Evolutionary conservation across 2,888 invertebrate genomes (phyloP), one percentile per base, ranked within the genome.

Genomic region (Saturnia japonica): DNA sequence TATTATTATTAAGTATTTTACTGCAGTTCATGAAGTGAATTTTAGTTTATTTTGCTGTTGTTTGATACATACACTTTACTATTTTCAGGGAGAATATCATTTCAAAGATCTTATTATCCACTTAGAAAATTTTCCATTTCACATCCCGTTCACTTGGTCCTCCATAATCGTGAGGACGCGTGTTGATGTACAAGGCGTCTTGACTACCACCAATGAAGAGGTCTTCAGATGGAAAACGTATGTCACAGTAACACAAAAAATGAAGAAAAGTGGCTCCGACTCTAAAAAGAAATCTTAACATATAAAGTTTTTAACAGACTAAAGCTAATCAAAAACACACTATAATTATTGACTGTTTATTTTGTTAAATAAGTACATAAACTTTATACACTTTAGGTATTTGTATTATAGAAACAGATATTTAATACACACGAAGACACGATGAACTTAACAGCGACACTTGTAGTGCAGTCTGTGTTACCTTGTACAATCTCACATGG

Each of bases 91-190:
- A 0, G 71, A 76, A 72, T 78, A 79, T 51, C 76, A 76, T 57
- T 77, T 74, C 25, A 74, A 74, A 57, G 74, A 78, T 28, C 8
- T 80, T 0, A 72, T 74, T 8, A 75, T 80, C 9, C 77, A 79
- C 45, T 67, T 80, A 69, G 78, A 80, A 54, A 78, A 80, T 45
- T 77, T 80, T 11, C 79, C 80, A 0, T 71, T 78, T 40, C 74
- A 74, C 8, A 74, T 80, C 62, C 80, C 80, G 0, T 80, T 80
- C 54, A 80, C 79, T 0, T 80, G 78, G 69, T 76, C 77, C 0
- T 78, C 78, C 0, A 51, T 80, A 66, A 75, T 75, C 0, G 77
- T 79, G n/a, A 73, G 75, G 57, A 78, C 76, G 11, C 68, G 79
- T 2, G 77, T 70, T 0, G 79, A 80, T 57, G 70, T 80, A 12